These are phyloP conservation scores for Corbicula japonica DNA, from an alignment of 2,888 invertebrate species.

Conservation along the genomic window DNA sequence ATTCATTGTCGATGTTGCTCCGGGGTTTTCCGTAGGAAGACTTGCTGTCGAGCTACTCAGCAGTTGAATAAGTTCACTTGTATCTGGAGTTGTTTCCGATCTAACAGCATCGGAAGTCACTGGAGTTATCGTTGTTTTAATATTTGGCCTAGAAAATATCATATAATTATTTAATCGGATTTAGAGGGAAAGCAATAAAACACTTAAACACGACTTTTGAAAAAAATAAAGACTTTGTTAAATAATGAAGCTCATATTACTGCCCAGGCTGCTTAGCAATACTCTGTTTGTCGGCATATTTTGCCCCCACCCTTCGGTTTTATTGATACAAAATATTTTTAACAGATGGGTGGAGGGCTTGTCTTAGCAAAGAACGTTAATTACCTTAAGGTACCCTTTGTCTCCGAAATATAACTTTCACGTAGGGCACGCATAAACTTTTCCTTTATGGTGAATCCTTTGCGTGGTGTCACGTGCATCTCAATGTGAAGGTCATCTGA, in stretches of 20 bases:
- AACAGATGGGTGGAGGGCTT: not conserved
- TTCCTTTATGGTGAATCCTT: slow-evolving; percentile 58
- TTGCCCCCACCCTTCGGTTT: not conserved
- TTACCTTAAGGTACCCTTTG: no score
- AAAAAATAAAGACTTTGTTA: no score
- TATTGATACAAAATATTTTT: not conserved
- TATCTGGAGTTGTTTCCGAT: not conserved
- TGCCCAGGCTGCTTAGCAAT: not conserved
- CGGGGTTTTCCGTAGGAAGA: not conserved
- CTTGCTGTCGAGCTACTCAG: not conserved
- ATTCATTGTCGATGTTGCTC: not conserved
- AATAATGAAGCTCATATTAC: no score
- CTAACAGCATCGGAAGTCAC: not conserved
- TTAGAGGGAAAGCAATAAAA: no score
- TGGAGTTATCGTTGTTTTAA: not conserved
- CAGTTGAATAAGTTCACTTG: not conserved
- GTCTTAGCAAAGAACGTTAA: no score
- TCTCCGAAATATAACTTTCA: no score
- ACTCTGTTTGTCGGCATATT: not conserved
- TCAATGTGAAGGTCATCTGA: slow-evolving; percentile 49
- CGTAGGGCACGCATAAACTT: slow-evolving; percentile 48
- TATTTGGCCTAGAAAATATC: no score
- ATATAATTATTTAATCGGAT: no score
- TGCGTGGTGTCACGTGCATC: slow-evolving; percentile 39
- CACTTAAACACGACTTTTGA: no score